Percentiles rank a stretch among this genome's conserved stretches.
Conservation (phyloP, 2,888 invertebrate species). For the Nudaria mundana region DNA sequence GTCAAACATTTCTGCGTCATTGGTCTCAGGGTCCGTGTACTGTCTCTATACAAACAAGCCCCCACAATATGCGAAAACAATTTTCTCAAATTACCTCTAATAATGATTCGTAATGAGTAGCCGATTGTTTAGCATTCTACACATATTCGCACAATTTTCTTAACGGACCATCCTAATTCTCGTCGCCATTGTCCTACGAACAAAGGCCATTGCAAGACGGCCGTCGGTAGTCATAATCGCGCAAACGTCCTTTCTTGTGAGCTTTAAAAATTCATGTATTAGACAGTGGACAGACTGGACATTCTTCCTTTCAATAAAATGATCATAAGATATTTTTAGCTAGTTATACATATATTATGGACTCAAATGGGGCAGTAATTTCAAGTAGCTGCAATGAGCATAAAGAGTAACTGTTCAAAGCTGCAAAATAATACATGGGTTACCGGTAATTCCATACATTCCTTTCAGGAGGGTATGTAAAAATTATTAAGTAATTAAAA, state of each 20-base stretch:
- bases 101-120: constrained; percentile 44
- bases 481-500: no score
- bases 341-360: no score
- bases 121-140: constrained; percentile 60
- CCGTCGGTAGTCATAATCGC: constrained; percentile 32
- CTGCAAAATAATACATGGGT: no score
- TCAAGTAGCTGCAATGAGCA: no score
- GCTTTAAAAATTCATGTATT: constrained; percentile 30
- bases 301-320: no score
- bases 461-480: no score
- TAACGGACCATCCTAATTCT: constrained; percentile 60
- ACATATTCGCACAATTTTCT: constrained; percentile 50
- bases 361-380: no score
- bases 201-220: constrained; percentile 59
- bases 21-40: background rate
- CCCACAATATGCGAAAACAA: constrained; percentile 24
- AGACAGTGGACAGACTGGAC: no score
- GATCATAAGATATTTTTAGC: no score
- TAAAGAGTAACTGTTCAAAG: no score
- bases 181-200: constrained; percentile 61
- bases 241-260: constrained; percentile 28
- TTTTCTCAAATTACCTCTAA: constrained; percentile 29
- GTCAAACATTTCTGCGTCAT: no score
- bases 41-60: constrained; percentile 3
- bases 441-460: no score